phyloP scores from a whole-genome alignment of 2,888 invertebrate genomes.

The Lasius platythorax region DNA sequence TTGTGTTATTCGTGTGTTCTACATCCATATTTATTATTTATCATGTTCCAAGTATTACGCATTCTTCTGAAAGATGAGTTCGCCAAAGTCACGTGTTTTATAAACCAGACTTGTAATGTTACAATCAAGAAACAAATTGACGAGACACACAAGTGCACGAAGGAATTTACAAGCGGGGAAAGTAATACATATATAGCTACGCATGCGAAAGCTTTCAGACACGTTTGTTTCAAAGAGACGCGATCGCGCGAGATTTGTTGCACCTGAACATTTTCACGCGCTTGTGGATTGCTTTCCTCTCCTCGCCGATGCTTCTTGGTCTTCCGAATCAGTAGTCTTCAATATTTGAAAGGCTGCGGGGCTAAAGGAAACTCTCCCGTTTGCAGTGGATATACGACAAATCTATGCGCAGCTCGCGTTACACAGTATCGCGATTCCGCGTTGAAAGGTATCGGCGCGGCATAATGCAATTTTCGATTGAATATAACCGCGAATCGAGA shows the following conservation, averaged over 20 bases:
- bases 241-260: slow-evolving; percentile 26
- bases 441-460: slow-evolving; percentile 26
- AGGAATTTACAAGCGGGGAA: neutral
- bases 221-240: slow-evolving; percentile 28
- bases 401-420: slow-evolving; percentile 32
- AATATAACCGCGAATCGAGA: slow-evolving; percentile 20
- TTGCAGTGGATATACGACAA: slow-evolving; percentile 39
- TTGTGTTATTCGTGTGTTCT: neutral
- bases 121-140: neutral
- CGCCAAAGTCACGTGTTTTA: neutral
- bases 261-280: slow-evolving; percentile 46
- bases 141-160: too few species aligned
- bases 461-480: slow-evolving; percentile 40
- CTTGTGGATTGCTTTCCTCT: neutral
- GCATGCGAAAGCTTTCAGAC: neutral
- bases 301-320: neutral
- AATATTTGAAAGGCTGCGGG: slow-evolving; percentile 67
- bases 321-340: slow-evolving; percentile 68
- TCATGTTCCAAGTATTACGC: neutral
- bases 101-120: neutral
- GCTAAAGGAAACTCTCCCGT: slow-evolving; percentile 53
- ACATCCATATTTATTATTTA: neutral
- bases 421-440: slow-evolving; percentile 31
- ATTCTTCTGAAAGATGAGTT: slow-evolving; percentile 4
- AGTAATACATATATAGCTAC: neutral